These are phyloP conservation scores for Heliconius hermathena DNA, from an alignment of 1,140 invertebrate species.

Conservation along the genomic window DNA sequence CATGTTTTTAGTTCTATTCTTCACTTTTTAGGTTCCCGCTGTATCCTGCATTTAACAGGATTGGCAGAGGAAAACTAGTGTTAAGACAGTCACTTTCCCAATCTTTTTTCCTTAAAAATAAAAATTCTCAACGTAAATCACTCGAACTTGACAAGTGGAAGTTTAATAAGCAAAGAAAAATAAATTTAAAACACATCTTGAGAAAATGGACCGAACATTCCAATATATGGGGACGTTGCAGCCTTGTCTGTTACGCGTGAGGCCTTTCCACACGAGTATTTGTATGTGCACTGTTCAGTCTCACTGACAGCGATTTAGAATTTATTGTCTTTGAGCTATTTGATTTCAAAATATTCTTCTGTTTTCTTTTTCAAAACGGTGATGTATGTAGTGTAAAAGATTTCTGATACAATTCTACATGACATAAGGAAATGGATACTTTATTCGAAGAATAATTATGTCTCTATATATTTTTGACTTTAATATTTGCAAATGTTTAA, in stretches of 20 bases:
- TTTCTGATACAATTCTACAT: neutral
- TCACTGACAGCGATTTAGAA: slow-evolving; percentile 17
- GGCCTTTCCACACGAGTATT: slow-evolving; percentile 3
- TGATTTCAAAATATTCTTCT: neutral
- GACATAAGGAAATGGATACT: neutral
- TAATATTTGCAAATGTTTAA: no score
- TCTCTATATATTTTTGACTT: no score
- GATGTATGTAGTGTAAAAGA: neutral
- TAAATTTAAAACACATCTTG: slow-evolving; percentile 6
- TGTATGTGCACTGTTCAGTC: slow-evolving; percentile 1
- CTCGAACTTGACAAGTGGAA: neutral
- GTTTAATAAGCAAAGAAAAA: neutral
- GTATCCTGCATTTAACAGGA: no score
- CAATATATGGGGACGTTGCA: slow-evolving; percentile 30
- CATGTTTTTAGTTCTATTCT: no score
- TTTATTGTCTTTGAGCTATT: neutral
- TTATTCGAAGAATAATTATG: no score
- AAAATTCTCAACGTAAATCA: neutral
- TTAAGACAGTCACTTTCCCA: no score
- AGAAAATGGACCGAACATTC: slow-evolving; percentile 32
- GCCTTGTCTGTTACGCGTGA: slow-evolving; percentile 13
- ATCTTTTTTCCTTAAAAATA: neutral
- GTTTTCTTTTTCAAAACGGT: neutral
- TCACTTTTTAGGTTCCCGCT: no score
- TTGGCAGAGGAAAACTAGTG: no score